A percentile compares a stretch with the other conserved stretches of the same genome.
Evolutionary conservation across 2,888 invertebrate species (phyloP).

Genomic region (Nomada hirtipes): DNA sequence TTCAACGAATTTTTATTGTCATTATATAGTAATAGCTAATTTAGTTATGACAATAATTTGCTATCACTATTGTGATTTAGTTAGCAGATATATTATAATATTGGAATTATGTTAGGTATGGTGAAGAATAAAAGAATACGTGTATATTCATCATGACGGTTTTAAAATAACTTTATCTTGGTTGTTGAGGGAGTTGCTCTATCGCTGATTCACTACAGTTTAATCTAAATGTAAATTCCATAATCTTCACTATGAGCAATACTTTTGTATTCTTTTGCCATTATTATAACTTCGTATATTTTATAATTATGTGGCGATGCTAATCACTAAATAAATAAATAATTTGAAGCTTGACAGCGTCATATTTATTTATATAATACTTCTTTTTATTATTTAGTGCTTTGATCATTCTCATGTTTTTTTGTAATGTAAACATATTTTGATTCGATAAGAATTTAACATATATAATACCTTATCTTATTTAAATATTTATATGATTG

Average conservation of each 20-base stretch:
- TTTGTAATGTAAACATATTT: not conserved
- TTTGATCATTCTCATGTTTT: not conserved
- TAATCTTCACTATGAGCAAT: not conserved
- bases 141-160: not conserved
- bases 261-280: not conserved
- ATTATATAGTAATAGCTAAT: not conserved
- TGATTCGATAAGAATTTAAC: not conserved
- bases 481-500: not conserved
- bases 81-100: not conserved
- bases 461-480: not conserved
- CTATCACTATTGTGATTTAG: no score
- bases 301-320: not conserved
- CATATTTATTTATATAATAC: not conserved
- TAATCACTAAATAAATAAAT: no score
- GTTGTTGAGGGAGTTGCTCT: constrained; percentile 29
- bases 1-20: constrained; percentile 4
- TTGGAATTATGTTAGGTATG: not conserved
- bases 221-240: not conserved
- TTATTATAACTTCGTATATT: not conserved
- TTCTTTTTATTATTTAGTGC: not conserved
- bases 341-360: no score
- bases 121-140: not conserved
- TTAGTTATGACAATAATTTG: not conserved
- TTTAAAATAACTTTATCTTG: constrained; percentile 2
- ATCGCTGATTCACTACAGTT: constrained; percentile 6